Evolutionary conservation across 2,113 vertebrate species (phyloP).

Genomic region (Eudorcas thomsonii): DNA sequence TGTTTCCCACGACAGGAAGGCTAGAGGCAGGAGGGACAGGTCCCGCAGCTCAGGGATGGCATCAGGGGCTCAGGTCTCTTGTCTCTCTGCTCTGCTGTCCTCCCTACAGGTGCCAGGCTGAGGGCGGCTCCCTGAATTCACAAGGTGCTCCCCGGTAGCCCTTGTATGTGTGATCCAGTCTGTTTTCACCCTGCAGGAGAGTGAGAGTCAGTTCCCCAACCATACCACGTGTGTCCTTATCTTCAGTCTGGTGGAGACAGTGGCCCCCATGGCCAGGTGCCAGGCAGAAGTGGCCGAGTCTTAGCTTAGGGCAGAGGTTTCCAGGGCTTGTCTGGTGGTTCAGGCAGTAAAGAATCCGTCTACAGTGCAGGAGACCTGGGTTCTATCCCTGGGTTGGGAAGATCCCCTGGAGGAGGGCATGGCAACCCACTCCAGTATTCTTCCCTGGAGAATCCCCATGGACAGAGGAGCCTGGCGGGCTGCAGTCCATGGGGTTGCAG

Average conservation of each 20-base stretch:
- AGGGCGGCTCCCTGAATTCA: rapidly evolving
- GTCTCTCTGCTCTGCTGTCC: neutral
- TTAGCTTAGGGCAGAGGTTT: neutral
- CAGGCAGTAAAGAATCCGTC: neutral
- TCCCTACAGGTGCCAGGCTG: neutral
- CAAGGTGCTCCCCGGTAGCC: neutral
- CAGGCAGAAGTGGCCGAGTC: neutral
- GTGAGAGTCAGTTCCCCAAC: neutral
- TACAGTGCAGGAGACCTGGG: neutral
- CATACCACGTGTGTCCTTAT: neutral
- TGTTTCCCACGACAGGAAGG: neutral
- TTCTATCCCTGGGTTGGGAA: neutral
- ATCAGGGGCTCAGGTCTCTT: neutral
- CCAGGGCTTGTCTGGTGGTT: neutral
- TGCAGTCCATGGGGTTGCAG: neutral
- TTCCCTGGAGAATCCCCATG: neutral
- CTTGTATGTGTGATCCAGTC: neutral
- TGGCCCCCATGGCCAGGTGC: neutral
- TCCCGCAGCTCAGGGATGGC: neutral
- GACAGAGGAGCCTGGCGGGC: neutral
- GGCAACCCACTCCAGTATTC: neutral
- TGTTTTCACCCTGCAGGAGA: neutral
- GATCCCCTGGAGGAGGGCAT: neutral
- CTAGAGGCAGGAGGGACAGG: neutral
- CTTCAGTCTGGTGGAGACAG: neutral